Percentiles rank a stretch among this genome's conserved stretches.
Evolutionary conservation across 1,140 invertebrate species (phyloP).

Genomic region (Zaprionus gabonicus): DNA sequence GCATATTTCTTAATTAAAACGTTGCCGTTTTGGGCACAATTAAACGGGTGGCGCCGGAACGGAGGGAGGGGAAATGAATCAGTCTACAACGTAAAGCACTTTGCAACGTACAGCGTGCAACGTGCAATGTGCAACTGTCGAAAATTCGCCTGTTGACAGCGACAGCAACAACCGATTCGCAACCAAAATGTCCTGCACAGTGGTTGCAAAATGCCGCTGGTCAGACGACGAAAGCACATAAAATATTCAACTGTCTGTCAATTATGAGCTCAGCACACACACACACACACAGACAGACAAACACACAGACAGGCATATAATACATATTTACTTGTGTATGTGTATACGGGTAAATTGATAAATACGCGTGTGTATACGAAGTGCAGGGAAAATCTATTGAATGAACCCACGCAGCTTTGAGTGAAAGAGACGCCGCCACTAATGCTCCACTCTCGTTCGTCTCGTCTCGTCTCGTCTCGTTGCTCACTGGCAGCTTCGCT

Average conservation of each 20-base stretch:
- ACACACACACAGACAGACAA: constrained; percentile 62
- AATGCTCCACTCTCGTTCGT: constrained; percentile 1
- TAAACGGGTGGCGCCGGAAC: constrained; percentile 10
- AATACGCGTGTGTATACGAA: constrained; percentile 12
- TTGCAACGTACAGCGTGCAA: constrained; percentile 33
- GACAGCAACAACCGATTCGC: constrained; percentile 10
- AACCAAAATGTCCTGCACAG: not conserved
- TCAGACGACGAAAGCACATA: constrained; percentile 42
- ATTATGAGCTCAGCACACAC: constrained; percentile 64
- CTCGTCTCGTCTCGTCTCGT: constrained; percentile 17
- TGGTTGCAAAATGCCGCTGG: constrained; percentile 13
- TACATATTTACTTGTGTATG: constrained; percentile 21
- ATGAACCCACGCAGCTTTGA: constrained; percentile 76
- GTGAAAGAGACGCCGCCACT: constrained; percentile 61
- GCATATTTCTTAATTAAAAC: constrained; percentile 69
- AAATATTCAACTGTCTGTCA: constrained; percentile 76
- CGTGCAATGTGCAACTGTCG: constrained; percentile 1
- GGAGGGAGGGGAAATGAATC: not conserved
- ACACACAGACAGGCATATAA: constrained; percentile 11
- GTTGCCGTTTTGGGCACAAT: constrained; percentile 58
- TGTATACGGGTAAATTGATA: constrained; percentile 18
- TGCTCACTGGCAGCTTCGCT: constrained; percentile 12
- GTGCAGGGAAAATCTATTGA: constrained; percentile 62
- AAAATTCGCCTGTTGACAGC: constrained; percentile 25
- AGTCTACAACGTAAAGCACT: constrained; percentile 61